Percentiles rank a stretch among this genome's conserved stretches.
Conservation (phyloP, 2,113 vertebrate species). For the Brachirus orientalis region DNA sequence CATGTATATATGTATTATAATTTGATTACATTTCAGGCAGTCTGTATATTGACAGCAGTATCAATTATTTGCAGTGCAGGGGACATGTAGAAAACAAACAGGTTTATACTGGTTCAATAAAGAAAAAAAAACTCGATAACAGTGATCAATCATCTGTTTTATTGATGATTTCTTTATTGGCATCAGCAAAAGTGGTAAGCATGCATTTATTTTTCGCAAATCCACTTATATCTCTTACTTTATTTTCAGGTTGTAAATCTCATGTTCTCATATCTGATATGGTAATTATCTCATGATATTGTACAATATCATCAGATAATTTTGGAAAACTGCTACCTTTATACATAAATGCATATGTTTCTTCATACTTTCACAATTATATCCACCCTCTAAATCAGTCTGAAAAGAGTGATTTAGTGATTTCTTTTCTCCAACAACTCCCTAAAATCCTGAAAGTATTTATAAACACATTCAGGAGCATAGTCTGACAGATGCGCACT, state of each 20-base stretch:
- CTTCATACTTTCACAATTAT: slow-evolving; percentile 38
- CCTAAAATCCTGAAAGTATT: slow-evolving; percentile 49
- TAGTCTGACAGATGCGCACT: slow-evolving; percentile 42
- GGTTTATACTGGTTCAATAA: background rate
- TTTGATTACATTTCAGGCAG: no score
- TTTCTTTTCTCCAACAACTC: slow-evolving; percentile 38
- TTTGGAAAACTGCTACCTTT: slow-evolving; percentile 46
- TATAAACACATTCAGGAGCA: slow-evolving; percentile 54
- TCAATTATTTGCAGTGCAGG: no score
- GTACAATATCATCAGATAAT: slow-evolving; percentile 53
- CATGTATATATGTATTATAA: no score
- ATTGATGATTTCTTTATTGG: slow-evolving; percentile 81
- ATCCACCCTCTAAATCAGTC: slow-evolving; percentile 51
- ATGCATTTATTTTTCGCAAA: slow-evolving; percentile 74
- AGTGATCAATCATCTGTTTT: slow-evolving; percentile 19
- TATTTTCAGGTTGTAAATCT: slow-evolving; percentile 54
- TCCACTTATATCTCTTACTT: slow-evolving; percentile 59
- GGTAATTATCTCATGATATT: slow-evolving; percentile 49
- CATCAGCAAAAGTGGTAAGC: slow-evolving; percentile 82
- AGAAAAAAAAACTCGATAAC: background rate
- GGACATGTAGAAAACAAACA: background rate
- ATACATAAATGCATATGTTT: slow-evolving; percentile 51
- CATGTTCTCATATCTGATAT: slow-evolving; percentile 17
- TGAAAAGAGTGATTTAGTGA: slow-evolving; percentile 39
- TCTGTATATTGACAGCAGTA: no score